Conservation (phyloP, 23 tunicate genomes). For the Phallusia fumigata region DNA sequence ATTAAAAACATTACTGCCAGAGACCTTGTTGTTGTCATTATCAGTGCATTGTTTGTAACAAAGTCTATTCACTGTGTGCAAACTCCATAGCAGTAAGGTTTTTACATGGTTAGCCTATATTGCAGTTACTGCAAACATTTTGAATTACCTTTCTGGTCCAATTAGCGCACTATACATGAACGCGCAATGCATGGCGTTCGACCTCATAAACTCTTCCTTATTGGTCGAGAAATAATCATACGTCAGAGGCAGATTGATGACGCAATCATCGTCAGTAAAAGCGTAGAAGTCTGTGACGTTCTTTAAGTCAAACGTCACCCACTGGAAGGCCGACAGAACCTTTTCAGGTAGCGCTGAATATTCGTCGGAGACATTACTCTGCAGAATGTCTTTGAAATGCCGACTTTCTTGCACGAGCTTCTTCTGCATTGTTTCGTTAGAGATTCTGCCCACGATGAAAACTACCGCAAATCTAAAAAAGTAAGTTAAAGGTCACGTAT, state of each 20-base stretch:
- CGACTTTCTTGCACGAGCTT: not conserved
- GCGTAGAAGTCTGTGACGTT: conserved; percentile 53
- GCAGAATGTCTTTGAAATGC: not conserved
- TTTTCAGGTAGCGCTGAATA: conserved; percentile 21
- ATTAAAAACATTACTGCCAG: too few relatives aligned
- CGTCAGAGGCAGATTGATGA: conserved; percentile 48
- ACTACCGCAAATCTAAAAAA: conserved; percentile 10
- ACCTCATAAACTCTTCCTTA: not conserved
- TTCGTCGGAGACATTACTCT: not conserved
- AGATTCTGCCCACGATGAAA: not conserved
- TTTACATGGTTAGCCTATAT: too few relatives aligned
- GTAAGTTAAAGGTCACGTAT: too few relatives aligned
- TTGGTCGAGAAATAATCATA: conserved; percentile 51
- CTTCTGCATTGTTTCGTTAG: not conserved
- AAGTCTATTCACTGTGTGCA: too few relatives aligned
- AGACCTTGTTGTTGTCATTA: too few relatives aligned
- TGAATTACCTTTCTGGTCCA: conserved; percentile 65
- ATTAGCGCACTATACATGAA: conserved; percentile 38
- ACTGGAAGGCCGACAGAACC: conserved; percentile 73
- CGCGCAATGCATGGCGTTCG: conserved; percentile 62
- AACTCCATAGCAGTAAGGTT: too few relatives aligned
- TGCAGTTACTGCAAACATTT: too few relatives aligned
- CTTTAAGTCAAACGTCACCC: conserved; percentile 36
- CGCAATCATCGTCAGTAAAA: conserved; percentile 88
- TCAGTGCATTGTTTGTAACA: too few relatives aligned